Percentiles rank a stretch among this genome's conserved stretches.
Conservation (phyloP, 2,113 vertebrate species). For the Caretta caretta region DNA sequence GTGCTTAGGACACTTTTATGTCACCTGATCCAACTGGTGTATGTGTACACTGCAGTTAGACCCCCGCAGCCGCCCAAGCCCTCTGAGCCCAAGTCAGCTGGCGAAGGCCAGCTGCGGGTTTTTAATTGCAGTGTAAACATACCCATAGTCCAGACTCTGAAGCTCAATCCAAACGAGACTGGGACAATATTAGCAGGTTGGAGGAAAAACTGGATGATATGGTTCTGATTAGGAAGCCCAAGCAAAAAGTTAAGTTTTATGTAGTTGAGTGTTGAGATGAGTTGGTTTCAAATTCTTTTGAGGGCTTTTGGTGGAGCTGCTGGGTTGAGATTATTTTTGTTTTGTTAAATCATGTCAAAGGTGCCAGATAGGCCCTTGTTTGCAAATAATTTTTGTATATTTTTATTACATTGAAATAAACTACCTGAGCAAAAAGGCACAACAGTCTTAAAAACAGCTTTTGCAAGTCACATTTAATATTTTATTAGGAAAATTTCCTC, state of each 20-base stretch:
- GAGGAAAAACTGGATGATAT: background rate
- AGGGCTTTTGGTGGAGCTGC: background rate
- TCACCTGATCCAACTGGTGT: background rate
- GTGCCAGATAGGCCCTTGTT: background rate
- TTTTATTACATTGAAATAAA: slow-evolving; percentile 56
- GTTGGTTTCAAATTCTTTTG: background rate
- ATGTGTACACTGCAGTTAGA: background rate
- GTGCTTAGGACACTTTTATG: background rate
- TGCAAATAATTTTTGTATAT: slow-evolving; percentile 41
- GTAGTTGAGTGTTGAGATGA: background rate
- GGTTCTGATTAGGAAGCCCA: background rate
- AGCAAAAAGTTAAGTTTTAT: background rate
- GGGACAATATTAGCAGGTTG: background rate
- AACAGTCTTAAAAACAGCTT: background rate
- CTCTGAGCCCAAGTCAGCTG: background rate
- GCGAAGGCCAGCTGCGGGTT: background rate
- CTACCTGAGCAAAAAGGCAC: slow-evolving; percentile 34
- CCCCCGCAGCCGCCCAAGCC: background rate
- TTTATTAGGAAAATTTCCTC: slow-evolving; percentile 55
- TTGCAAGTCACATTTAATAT: background rate
- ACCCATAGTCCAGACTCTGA: background rate
- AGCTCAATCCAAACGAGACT: background rate
- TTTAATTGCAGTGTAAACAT: background rate
- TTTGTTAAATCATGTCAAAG: slow-evolving; percentile 48
- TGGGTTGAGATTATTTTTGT: slow-evolving; percentile 43